Evolutionary conservation across 2,797 vertebrate genomes (phyloP), one percentile per base, ranked within the genome.

Genomic region (Glyptemys insculpta): DNA sequence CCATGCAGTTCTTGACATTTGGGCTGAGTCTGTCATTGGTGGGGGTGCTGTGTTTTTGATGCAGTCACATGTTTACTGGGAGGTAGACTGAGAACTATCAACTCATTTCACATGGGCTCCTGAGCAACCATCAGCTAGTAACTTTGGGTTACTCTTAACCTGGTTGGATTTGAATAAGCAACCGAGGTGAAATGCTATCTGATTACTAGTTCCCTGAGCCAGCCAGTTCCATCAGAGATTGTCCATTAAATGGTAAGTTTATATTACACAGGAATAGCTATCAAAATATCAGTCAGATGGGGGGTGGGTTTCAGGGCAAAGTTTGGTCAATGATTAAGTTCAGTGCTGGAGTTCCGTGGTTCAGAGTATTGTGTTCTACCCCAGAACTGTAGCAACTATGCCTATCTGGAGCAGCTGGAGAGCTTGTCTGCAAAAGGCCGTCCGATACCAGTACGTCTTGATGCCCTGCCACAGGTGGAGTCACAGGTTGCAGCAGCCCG

Each of bases 351-450:
- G 90, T 49, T 37, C 1, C 1, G 5, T 87, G 81, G 11, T 78
- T 94, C 89, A 92, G 18, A 81, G 79, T 44, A 41, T 19, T 56
- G 12, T 91, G 0, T 93, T 93, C 86, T 52, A 21, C 79, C 41
- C 5, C 95, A 99, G 99, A 99, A 98, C 2, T 99, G 99, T 79
- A 98, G 97, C 93, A 99, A 98, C 96, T 99, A 99, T 23, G 99
- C 99, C 1, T 99, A 99, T 97, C 97, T 99, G 97, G 99, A 99
- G 93, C 99, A 99, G 95, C 98, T 99, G 96, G 99, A 99, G 98
- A 99, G 97, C 90, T 97, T 99, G 92, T 98, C 99, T 96, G 98
- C 98, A 19, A 98, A 99, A 85, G 99, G 99, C 5, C 99, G 99
- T 41, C 99, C 99, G 21, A 99, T 99, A 92, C 99, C 99, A 0